These are phyloP conservation scores for Bibio marci DNA, from an alignment of 2,888 invertebrate genomes.

Conservation along the genomic window DNA sequence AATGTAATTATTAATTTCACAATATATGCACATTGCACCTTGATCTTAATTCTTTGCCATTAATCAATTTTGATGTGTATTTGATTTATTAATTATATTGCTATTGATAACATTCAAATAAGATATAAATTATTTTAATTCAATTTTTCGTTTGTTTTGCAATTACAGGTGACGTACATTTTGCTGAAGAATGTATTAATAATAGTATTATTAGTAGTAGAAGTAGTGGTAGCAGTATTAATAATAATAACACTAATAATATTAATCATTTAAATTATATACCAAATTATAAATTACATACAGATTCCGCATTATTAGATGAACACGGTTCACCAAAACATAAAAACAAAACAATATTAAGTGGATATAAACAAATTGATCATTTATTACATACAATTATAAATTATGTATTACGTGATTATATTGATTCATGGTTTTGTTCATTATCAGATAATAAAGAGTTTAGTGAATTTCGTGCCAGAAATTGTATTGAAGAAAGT, in stretches of 20 bases:
- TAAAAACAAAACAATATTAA: conserved; percentile 12
- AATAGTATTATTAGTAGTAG: too few relatives aligned
- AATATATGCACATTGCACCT: too few relatives aligned
- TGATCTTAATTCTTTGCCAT: too few relatives aligned
- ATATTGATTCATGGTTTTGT: conserved; percentile 13
- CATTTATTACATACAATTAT: conserved; percentile 12
- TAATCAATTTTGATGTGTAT: too few relatives aligned
- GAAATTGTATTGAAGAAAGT: conserved; percentile 13
- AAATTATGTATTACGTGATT: conserved; percentile 13
- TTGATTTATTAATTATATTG: too few relatives aligned
- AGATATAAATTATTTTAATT: too few relatives aligned
- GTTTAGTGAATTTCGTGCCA: conserved; percentile 12
- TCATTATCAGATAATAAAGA: conserved; percentile 13
- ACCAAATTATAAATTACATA: not conserved
- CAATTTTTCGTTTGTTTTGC: too few relatives aligned
- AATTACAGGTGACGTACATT: too few relatives aligned
- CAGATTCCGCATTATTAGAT: conserved; percentile 21
- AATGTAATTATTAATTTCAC: too few relatives aligned
- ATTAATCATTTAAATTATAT: not conserved
- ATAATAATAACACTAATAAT: not conserved
- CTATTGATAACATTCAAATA: too few relatives aligned
- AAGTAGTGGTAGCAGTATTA: too few relatives aligned
- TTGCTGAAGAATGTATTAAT: too few relatives aligned
- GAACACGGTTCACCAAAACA: conserved; percentile 23
- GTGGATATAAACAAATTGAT: conserved; percentile 13